Percentiles rank a stretch among this genome's conserved stretches.
phyloP scores from a whole-genome alignment of 2,888 invertebrate species.

The Pandemis heparana region DNA sequence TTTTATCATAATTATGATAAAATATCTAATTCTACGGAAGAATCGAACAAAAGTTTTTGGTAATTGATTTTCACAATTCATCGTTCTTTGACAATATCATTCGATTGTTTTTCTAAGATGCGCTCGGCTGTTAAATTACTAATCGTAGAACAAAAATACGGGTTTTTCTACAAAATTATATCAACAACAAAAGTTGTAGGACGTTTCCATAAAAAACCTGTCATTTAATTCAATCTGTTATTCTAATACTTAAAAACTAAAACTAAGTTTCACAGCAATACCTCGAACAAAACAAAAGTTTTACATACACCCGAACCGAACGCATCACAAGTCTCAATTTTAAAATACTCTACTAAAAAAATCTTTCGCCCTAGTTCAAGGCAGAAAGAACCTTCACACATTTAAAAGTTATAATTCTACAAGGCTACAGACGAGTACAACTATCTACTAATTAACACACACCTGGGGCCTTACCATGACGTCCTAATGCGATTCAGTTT shows the following conservation, averaged over 20 bases:
- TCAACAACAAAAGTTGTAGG: neutral
- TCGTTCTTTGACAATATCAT: slow-evolving; percentile 43
- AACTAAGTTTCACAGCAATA: neutral
- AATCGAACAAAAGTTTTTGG: slow-evolving; percentile 55
- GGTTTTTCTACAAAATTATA: neutral
- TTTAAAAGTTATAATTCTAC: neutral
- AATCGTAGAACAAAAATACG: neutral
- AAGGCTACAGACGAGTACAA: neutral
- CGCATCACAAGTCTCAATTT: slow-evolving; percentile 27
- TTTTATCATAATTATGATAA: slow-evolving; percentile 42
- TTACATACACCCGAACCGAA: slow-evolving; percentile 17
- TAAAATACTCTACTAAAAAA: slow-evolving; percentile 32
- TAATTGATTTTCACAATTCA: slow-evolving; percentile 43
- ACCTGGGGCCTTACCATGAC: no score
- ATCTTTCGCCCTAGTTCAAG: slow-evolving; percentile 1
- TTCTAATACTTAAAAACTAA: no score
- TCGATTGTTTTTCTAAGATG: slow-evolving; percentile 44
- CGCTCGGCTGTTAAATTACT: slow-evolving; percentile 7
- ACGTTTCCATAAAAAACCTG: no score
- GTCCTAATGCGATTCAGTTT: no score
- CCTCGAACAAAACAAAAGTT: neutral
- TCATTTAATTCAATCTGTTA: no score
- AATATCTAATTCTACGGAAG: slow-evolving; percentile 51
- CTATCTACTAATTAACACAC: no score
- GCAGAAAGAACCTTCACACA: neutral